These are phyloP conservation scores for Anabas testudineus DNA, from an alignment of 2,797 vertebrate genomes.

Conservation along the genomic window DNA sequence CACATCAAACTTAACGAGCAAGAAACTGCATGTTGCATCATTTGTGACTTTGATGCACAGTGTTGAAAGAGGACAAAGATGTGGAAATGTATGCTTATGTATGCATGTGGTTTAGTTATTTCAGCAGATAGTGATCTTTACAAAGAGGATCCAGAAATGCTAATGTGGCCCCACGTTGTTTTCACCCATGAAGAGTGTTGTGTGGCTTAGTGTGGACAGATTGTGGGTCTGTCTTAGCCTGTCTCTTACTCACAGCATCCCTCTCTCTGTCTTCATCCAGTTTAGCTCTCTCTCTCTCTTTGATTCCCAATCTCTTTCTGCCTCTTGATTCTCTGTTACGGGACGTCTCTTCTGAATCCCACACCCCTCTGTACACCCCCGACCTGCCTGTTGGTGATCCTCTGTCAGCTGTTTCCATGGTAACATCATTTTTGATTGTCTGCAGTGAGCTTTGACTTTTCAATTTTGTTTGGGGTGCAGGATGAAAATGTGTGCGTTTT, in stretches of 20 bases:
- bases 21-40: background rate
- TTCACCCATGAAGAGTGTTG: background rate
- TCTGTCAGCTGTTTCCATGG: slow-evolving; percentile 76
- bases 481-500: slow-evolving; percentile 22
- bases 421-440: slow-evolving; percentile 70
- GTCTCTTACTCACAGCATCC: background rate
- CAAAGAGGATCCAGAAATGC: background rate
- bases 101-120: background rate
- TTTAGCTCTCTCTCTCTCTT: background rate
- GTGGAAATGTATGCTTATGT: background rate
- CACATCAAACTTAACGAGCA: background rate
- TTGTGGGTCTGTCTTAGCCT: background rate
- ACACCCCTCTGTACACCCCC: slow-evolving; percentile 16
- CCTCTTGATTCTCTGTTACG: slow-evolving; percentile 36
- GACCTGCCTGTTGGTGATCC: slow-evolving; percentile 36
- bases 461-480: slow-evolving; percentile 22
- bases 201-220: background rate
- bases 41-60: background rate
- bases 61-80: background rate
- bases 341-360: slow-evolving; percentile 42
- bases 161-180: background rate
- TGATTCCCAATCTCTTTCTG: background rate
- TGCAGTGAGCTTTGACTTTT: slow-evolving; percentile 57
- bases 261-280: slow-evolving; percentile 6
- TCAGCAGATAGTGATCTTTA: background rate